Base-by-base conservation (phyloP, 2,888 invertebrate genomes). In the Crocallis elinguaria region DNA sequence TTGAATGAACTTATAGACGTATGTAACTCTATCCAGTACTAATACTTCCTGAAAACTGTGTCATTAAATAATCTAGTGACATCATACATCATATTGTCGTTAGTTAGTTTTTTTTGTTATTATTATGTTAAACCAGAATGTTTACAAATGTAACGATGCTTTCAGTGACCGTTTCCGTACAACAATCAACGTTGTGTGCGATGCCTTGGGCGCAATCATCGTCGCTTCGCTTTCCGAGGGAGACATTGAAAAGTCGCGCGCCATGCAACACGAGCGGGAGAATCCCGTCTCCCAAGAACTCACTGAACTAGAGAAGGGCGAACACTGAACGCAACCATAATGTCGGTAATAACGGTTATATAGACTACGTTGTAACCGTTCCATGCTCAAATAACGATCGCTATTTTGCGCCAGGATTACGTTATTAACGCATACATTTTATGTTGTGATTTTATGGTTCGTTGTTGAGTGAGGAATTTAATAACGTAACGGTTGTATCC, bases 121-220 rank as follows among this genome's bases (percentile, higher is more conserved):
- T 23, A 8, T 25, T 3, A 3, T 2, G 8, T 25, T 25, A 25
- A 1, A 7, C 8, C 1, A 23, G 1, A 23, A 23, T 23, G 7
- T 6, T 23, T 7, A n/a, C 25, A 42, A 7, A 16, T 33, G 2
- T 16, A 16, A 33, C 32, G 43, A 12, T 9, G 44, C 56, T 89
- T 91, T 16, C 82, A 97, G 97, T 57, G 96, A 97, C 86, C 95
- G 97, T 66, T 97, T 96, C 93, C 94, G 97, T 79, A 94, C 97
- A 75, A 95, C 97, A 74, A 94, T 98, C 71, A 99, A 99, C 86
- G 99, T 99, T 23, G 95, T 98, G 84, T 98, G 99, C 70, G 99
- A 99, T 83, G 96, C 98, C 8, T 88, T 98, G 54, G 99, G 99
- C 32, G 98, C 98, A 35, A 97, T 96, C 51, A 94, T 99, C 45